Evolutionary conservation across 1,140 invertebrate species (phyloP).

Genomic region (Bicyclus anynana): DNA sequence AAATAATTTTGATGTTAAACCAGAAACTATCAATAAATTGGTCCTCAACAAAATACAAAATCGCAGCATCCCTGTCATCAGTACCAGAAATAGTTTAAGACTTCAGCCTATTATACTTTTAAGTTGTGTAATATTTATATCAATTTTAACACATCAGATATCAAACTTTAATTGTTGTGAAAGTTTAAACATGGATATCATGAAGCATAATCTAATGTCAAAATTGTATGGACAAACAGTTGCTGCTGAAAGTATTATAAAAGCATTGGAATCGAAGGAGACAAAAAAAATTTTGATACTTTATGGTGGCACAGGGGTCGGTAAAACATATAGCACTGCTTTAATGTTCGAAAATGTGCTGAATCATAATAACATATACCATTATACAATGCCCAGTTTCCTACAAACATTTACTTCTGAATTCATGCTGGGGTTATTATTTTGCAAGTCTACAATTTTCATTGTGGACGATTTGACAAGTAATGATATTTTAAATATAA

Average conservation of each 20-base stretch:
- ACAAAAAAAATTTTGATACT: slow-evolving; percentile 53
- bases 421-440: slow-evolving; percentile 44
- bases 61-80: background rate
- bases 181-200: slow-evolving; percentile 32
- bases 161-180: slow-evolving; percentile 45
- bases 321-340: slow-evolving; percentile 58
- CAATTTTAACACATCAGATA: slow-evolving; percentile 37
- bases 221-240: slow-evolving; percentile 57
- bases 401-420: slow-evolving; percentile 38
- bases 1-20: slow-evolving; percentile 5
- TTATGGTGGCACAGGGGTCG: slow-evolving; percentile 66
- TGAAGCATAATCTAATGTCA: slow-evolving; percentile 35
- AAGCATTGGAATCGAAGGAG: slow-evolving; percentile 35
- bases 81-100: background rate
- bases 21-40: slow-evolving; percentile 9
- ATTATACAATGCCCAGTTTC: slow-evolving; percentile 58
- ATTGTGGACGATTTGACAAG: slow-evolving; percentile 55
- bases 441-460: slow-evolving; percentile 50
- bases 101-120: slow-evolving; percentile 1
- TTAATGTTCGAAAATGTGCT: slow-evolving; percentile 44
- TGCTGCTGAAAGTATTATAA: slow-evolving; percentile 40
- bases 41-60: background rate
- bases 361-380: slow-evolving; percentile 53
- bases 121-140: slow-evolving; percentile 21
- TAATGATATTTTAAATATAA: slow-evolving; percentile 37